phyloP scores from a whole-genome alignment of 2,888 invertebrate species.

The Hipparchia sbordonii region DNA sequence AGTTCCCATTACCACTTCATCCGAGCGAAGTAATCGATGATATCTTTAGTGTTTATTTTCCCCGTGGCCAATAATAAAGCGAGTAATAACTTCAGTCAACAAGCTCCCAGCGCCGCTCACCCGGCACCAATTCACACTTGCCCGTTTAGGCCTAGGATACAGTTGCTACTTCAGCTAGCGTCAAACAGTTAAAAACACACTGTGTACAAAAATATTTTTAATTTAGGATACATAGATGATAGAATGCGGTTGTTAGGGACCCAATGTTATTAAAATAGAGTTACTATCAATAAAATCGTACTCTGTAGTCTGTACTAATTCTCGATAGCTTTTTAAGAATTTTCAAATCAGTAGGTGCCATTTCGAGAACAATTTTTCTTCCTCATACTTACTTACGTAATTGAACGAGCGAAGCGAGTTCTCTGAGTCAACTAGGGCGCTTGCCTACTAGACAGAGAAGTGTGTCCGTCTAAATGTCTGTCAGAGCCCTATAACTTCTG shows the following conservation, averaged over 20 bases:
- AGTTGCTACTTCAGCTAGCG: neutral
- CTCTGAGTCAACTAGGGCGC: no score
- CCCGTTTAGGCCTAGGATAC: neutral
- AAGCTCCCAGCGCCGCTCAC: neutral
- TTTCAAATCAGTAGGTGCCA: no score
- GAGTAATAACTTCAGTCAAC: constrained; percentile 8
- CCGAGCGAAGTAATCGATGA: neutral
- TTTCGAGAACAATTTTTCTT: no score
- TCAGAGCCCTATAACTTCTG: no score
- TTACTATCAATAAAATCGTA: no score
- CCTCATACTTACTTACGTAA: no score
- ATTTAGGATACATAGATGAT: neutral
- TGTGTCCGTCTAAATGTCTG: no score
- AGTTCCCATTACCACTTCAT: neutral
- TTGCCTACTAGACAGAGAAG: no score
- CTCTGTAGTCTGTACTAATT: no score
- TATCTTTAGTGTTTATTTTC: constrained; percentile 8
- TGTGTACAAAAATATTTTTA: neutral
- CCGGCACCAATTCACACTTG: neutral
- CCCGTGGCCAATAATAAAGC: neutral
- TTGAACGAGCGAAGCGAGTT: no score
- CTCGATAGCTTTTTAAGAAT: no score
- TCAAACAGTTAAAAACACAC: neutral
- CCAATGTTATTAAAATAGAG: neutral
- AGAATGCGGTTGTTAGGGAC: neutral